Conservation (phyloP, 2,888 invertebrate genomes). For the Labia minor region DNA sequence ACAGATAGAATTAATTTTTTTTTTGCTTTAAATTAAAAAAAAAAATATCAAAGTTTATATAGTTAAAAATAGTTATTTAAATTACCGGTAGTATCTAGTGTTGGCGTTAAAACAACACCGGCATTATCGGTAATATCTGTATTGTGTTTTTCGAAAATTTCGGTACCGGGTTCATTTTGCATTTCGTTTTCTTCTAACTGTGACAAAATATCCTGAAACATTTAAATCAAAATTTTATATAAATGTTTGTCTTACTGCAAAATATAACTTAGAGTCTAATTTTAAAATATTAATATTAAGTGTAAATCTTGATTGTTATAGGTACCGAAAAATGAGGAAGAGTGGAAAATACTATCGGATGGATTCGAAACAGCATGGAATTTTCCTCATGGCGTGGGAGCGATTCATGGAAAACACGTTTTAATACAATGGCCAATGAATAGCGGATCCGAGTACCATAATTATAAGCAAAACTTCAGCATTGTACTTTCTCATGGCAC, state of each 20-base stretch:
- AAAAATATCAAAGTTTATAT: not conserved
- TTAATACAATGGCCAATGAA: slow-evolving; percentile 28
- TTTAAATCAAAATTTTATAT: too few relatives aligned
- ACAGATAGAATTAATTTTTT: not conserved
- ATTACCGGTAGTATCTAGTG: too few relatives aligned
- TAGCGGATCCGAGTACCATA: slow-evolving; percentile 29
- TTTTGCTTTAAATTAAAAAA: not conserved
- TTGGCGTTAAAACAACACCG: too few relatives aligned
- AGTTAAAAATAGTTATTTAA: not conserved
- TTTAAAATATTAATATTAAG: not conserved
- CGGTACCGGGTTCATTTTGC: too few relatives aligned
- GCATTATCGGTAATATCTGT: too few relatives aligned
- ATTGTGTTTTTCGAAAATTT: too few relatives aligned
- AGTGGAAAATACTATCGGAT: not conserved
- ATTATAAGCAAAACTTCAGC: slow-evolving; percentile 31
- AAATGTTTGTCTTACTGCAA: too few relatives aligned
- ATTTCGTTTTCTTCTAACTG: too few relatives aligned
- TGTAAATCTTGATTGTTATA: not conserved
- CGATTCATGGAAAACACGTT: slow-evolving; percentile 32
- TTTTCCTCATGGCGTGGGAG: slow-evolving; percentile 29
- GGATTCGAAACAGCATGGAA: not conserved
- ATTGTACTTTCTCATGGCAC: slow-evolving; percentile 30
- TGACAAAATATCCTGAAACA: too few relatives aligned
- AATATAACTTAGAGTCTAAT: too few relatives aligned
- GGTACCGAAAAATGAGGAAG: not conserved